Evolutionary conservation across 2,113 vertebrate genomes (phyloP), one percentile per base, ranked within the genome.

Genomic region (Prietella phreatophila): DNA sequence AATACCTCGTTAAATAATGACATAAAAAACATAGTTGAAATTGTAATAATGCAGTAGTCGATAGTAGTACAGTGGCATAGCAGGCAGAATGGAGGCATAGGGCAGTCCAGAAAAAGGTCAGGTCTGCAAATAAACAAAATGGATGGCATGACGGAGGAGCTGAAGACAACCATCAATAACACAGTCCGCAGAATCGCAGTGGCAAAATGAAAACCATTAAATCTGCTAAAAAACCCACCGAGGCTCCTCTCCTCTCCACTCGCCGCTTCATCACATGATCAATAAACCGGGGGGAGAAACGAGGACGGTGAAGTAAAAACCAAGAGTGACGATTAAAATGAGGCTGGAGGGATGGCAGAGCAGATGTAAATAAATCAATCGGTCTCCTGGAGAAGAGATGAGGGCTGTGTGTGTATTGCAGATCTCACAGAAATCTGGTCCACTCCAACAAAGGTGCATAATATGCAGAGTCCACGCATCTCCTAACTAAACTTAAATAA

Each of bases 201-300:
- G 10, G 67, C 88, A 86, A 90, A 89, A 91, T 91, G 87, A 89
- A 91, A 90, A 87, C 78, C 82, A 91, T 87, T 89, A 89, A 86
- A 86, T 87, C 65, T 78, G 81, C 56, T 85, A 69, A 84, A 85
- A 87, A 80, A 88, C 60, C 84, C 87, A 83, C 83, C 42, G 79
- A 71, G 73, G 58, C 83, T 85, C 30, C 55, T 88, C 78, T 90
- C 78, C 60, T 89, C 73, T 67, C 75, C 60, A 80, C 75, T 82
- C 67, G 33, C 85, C 33, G 33, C 83, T 87, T 90, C 87, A 91
- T 88, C 80, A 76, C 78, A 83, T 85, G 80, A 91, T 90, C 89
- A 89, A 88, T 91, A 88, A 85, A 82, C 83, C 56, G 88, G 73
- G 83, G 76, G 82, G 65, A n/a, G 78, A 60, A 80, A 58, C 9